Base-by-base conservation (phyloP, 2,113 vertebrate genomes). In the Lepisosteus osseus region DNA sequence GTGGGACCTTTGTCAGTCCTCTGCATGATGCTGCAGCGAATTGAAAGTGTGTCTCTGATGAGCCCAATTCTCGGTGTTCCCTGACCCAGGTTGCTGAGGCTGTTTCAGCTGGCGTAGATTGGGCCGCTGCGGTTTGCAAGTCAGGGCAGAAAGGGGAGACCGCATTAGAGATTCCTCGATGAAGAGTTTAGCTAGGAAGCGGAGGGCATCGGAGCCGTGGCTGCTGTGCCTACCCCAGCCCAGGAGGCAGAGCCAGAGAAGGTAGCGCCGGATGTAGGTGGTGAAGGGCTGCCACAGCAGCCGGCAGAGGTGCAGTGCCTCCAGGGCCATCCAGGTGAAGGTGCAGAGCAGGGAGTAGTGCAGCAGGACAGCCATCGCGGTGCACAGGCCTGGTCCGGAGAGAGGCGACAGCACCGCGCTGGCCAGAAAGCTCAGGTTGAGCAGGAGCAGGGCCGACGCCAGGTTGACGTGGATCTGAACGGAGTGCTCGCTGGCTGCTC, bases 381-480 rank as follows among this genome's bases (percentile, higher is more conserved):
- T 44, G 57, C 91, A 92, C 61, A 74, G 0, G 0, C 44, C 7
- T 0, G 0, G 0, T 0, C 71, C 7, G 3, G 3, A 45, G 47
- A 40, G 9, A 0, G 1, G 0, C 1, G 74, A 3, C 0, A 78
- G 44, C 3, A 73, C 42, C 0, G 72, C 42, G 2, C 61, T 87
- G 79, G 85, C 6, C 71, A 91, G 69, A 77, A 89, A 91, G 65
- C 68, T 62, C 0, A 90, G 56, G 13, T 89, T 92, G 74, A 91
- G 76, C 66, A 92, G 83, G 55, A 90, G 5, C 65, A 90, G 64
- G 74, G 86, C 89, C 40, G 73, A 3, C 9, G 81, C 54, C 0
- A 92, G 77, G 68, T 90, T 79, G 66, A 86, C 0, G 0, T 92
- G 89, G 82, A 80, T 82, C 74, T 77, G 66, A 7, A 84, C 61